phyloP scores from a whole-genome alignment of 2,113 vertebrate genomes.

The Ceyx cyanopectus region DNA sequence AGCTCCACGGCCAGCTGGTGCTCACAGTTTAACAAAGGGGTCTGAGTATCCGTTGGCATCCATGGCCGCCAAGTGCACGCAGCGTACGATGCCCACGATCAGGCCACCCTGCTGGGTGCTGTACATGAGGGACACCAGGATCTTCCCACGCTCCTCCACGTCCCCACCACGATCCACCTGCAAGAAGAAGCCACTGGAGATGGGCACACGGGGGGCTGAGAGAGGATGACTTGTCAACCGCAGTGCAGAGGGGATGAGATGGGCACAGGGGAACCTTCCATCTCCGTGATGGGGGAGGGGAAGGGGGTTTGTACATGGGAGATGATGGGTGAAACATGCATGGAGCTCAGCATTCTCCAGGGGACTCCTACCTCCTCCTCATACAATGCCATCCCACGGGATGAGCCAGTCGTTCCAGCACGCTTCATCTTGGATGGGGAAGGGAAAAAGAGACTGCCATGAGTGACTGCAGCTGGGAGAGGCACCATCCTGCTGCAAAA shows the following conservation, averaged over 20 bases:
- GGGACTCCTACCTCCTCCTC: slow-evolving; percentile 90
- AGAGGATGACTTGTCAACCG: rapidly evolving
- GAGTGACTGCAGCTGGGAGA: not conserved
- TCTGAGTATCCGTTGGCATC: slow-evolving; percentile 98
- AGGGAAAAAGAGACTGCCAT: not conserved
- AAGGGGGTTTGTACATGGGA: rapidly evolving
- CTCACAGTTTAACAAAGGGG: slow-evolving; percentile 97
- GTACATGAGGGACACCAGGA: slow-evolving; percentile 97
- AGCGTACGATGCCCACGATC: slow-evolving; percentile 92
- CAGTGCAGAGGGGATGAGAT: not conserved
- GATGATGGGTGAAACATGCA: rapidly evolving
- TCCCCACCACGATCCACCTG: slow-evolving; percentile 87
- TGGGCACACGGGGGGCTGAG: not conserved
- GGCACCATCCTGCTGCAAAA: rapidly evolving
- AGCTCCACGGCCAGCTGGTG: not conserved
- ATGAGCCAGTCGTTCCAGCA: slow-evolving; percentile 82
- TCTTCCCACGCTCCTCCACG: slow-evolving; percentile 91
- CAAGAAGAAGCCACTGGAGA: not conserved
- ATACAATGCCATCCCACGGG: slow-evolving; percentile 94
- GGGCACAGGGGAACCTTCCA: rapidly evolving
- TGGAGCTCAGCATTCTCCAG: rapidly evolving
- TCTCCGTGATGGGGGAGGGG: rapidly evolving
- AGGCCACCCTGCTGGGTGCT: slow-evolving; percentile 90
- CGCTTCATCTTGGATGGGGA: slow-evolving; percentile 86
- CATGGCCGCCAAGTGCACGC: slow-evolving; percentile 96